Conservation (phyloP, 92 coral and sea anemone genomes). For the Epizoanthus ramosus region DNA sequence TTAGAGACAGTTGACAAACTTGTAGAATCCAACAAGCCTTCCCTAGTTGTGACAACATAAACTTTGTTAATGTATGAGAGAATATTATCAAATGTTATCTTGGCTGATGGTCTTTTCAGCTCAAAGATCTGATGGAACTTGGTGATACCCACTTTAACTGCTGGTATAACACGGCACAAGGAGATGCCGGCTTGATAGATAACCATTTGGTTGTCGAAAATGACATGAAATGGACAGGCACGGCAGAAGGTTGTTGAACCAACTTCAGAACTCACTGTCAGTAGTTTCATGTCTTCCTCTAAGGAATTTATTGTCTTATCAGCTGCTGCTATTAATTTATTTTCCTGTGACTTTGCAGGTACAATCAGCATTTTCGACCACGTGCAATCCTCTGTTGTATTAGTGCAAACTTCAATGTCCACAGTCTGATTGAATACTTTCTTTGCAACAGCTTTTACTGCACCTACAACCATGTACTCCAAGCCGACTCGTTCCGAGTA, state of each 20-base stretch:
- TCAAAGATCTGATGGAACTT: slow-evolving; percentile 78
- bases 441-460: slow-evolving; percentile 83
- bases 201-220: slow-evolving; percentile 87
- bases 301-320: slow-evolving; percentile 57
- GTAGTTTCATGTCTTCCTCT: slow-evolving; percentile 74
- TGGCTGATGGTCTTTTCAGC: slow-evolving; percentile 79
- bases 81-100: slow-evolving; percentile 77
- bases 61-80: slow-evolving; percentile 84
- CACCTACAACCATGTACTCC: slow-evolving; percentile 88
- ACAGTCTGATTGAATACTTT: slow-evolving; percentile 70
- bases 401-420: slow-evolving; percentile 63
- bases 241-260: slow-evolving; percentile 85
- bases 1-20: slow-evolving; percentile 89
- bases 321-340: slow-evolving; percentile 51
- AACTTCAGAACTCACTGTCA: slow-evolving; percentile 76
- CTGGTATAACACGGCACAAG: slow-evolving; percentile 82
- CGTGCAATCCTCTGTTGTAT: slow-evolving; percentile 56
- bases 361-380: slow-evolving; percentile 75
- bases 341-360: slow-evolving; percentile 53
- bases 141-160: slow-evolving; percentile 79
- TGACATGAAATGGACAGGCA: slow-evolving; percentile 94
- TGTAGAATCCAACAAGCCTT: slow-evolving; percentile 89
- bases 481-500: slow-evolving; percentile 93
- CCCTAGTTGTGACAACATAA: slow-evolving; percentile 84
- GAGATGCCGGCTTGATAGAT: slow-evolving; percentile 95